Percentiles rank a stretch among this genome's conserved stretches.
phyloP scores from a whole-genome alignment of 2,113 vertebrate genomes.

The Ondatra zibethicus region DNA sequence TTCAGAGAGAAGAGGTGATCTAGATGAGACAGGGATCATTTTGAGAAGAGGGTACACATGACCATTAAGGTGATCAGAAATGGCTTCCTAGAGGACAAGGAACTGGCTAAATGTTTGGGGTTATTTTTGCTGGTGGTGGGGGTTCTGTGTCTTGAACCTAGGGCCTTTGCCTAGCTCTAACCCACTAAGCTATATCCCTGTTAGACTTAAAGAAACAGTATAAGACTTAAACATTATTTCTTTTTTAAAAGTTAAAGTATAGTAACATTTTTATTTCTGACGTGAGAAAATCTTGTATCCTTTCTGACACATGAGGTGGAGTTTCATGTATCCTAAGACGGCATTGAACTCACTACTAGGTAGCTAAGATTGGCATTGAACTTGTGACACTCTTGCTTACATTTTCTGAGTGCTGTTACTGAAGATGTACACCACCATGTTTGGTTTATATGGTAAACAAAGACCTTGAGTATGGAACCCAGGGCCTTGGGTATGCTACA shows the following conservation, averaged over 20 bases:
- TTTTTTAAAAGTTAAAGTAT: neutral
- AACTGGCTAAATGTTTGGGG: neutral
- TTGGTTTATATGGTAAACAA: neutral
- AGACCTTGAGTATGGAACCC: neutral
- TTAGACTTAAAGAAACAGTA: neutral
- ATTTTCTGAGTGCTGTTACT: neutral
- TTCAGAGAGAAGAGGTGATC: neutral
- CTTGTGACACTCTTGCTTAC: neutral
- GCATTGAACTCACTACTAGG: neutral
- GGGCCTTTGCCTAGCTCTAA: neutral
- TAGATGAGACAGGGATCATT: neutral
- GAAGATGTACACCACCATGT: neutral
- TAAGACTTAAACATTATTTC: slow-evolving; percentile 8
- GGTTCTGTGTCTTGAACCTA: neutral
- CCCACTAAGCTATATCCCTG: neutral
- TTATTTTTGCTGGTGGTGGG: neutral
- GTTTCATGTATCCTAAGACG: neutral
- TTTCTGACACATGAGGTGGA: neutral
- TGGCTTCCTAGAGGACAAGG: slow-evolving; percentile 21
- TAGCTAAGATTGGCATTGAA: neutral
- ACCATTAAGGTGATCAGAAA: neutral
- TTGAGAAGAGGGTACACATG: slow-evolving; percentile 8
- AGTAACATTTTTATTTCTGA: neutral
- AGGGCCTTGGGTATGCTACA: neutral
- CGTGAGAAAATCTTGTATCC: neutral